Conservation (phyloP, 1,140 invertebrate genomes). For the Dryas iulia region DNA sequence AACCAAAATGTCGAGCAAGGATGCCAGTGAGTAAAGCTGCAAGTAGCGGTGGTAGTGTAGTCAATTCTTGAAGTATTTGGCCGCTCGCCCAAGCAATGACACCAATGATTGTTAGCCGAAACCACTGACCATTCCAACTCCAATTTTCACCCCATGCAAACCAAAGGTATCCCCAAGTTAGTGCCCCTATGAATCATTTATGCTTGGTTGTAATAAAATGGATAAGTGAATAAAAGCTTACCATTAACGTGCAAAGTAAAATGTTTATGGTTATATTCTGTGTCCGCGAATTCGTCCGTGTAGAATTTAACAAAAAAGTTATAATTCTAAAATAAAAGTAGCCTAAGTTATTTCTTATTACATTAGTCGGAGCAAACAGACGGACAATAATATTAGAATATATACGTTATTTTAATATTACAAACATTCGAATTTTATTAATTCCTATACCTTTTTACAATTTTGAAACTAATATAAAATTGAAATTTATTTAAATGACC, state of each 20-base stretch:
- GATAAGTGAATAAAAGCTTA: neutral
- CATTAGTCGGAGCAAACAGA: no score
- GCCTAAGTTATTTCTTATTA: no score
- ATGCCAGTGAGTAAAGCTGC: conserved; percentile 64
- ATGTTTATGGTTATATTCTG: no score
- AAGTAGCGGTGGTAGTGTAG: conserved; percentile 56
- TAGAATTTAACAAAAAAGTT: no score
- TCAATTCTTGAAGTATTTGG: conserved; percentile 48
- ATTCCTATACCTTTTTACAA: no score
- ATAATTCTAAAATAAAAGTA: no score
- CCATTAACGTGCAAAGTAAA: no score
- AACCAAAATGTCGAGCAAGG: conserved; percentile 50
- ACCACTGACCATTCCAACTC: conserved; percentile 56
- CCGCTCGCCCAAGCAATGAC: conserved; percentile 58
- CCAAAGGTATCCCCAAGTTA: conserved; percentile 59
- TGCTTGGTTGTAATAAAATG: neutral
- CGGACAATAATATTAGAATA: no score
- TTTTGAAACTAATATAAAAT: neutral
- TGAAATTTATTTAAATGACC: neutral
- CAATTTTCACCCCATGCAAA: conserved; percentile 54
- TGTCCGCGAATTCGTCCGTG: no score
- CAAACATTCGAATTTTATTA: no score
- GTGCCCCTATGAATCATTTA: conserved; percentile 39
- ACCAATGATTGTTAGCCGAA: conserved; percentile 45
- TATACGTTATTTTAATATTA: no score